These are phyloP conservation scores for Diadema setosum DNA, from an alignment of 35 echinoderm and acorn worm genomes.

Conservation along the genomic window DNA sequence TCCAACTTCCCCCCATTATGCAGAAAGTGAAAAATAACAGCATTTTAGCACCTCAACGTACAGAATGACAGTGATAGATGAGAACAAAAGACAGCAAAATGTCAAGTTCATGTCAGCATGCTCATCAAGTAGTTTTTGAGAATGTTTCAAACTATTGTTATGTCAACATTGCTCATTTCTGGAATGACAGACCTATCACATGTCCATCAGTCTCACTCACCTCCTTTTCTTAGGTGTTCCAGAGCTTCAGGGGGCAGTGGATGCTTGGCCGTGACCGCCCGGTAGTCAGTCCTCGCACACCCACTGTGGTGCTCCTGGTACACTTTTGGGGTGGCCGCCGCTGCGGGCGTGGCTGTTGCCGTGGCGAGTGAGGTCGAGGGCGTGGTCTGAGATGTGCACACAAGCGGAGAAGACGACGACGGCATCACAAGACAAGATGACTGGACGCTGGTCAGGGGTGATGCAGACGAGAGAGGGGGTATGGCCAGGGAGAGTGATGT, in stretches of 20 bases:
- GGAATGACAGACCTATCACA: too few species aligned
- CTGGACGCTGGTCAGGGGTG: neutral
- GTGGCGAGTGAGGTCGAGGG: neutral
- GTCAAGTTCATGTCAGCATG: too few species aligned
- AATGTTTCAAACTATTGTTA: too few species aligned
- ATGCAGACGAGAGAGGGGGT: neutral
- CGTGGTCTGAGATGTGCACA: neutral
- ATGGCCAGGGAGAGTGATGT: neutral
- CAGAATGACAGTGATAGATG: too few species aligned
- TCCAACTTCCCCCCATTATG: too few species aligned
- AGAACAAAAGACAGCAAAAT: too few species aligned
- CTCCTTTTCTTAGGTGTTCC: neutral
- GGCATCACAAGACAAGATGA: neutral
- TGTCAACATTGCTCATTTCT: too few species aligned
- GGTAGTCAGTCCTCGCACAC: conserved; percentile 58
- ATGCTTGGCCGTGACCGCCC: conserved; percentile 5
- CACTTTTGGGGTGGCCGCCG: conserved; percentile 4
- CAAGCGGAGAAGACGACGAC: neutral
- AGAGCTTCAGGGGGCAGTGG: neutral
- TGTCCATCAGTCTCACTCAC: neutral
- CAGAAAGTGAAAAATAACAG: too few species aligned
- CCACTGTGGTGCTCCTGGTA: conserved; percentile 67
- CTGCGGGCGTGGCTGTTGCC: neutral
- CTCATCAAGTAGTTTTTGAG: too few species aligned
- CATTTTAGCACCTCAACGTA: too few species aligned